A percentile compares a stretch with the other conserved stretches of the same genome.
phyloP scores from a whole-genome alignment of 92 coral and sea anemone species.

The Porites divaricata region DNA sequence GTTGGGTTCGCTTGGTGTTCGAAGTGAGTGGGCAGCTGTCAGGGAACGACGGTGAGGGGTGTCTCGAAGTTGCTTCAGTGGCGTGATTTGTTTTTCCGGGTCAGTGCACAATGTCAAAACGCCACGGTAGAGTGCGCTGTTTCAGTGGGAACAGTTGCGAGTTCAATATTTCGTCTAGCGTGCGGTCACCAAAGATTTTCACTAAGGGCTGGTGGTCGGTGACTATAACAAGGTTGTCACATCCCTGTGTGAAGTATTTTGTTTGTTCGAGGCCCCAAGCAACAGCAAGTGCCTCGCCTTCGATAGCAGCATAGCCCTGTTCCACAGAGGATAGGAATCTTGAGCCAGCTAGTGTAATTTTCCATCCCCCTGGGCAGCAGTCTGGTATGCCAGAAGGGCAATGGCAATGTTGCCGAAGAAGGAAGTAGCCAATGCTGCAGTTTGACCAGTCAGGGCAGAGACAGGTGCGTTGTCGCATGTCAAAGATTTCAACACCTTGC shows the following conservation, averaged over 20 bases:
- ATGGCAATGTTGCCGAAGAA: constrained; percentile 67
- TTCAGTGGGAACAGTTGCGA: constrained; percentile 51
- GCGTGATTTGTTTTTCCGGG: constrained; percentile 54
- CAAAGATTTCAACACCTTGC: constrained; percentile 69
- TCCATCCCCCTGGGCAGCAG: constrained; percentile 75
- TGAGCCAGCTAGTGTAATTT: constrained; percentile 70
- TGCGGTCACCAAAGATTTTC: background rate
- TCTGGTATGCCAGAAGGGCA: constrained; percentile 67
- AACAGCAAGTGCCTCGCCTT: constrained; percentile 73
- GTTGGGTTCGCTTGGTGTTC: background rate
- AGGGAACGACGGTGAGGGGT: constrained; percentile 30
- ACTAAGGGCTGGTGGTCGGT: background rate
- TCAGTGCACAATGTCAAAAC: constrained; percentile 39
- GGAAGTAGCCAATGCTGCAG: constrained; percentile 71
- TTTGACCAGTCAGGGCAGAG: constrained; percentile 75
- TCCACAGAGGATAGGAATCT: constrained; percentile 66
- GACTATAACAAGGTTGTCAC: constrained; percentile 64
- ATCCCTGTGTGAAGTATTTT: constrained; percentile 66
- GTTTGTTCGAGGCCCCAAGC: constrained; percentile 81
- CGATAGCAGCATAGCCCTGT: constrained; percentile 71
- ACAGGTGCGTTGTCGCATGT: constrained; percentile 63
- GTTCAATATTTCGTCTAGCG: background rate
- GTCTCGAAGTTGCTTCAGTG: constrained; percentile 45
- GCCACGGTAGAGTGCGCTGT: constrained; percentile 56
- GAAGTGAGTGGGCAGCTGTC: too few relatives aligned